These are phyloP conservation scores for Rostratula benghalensis DNA, from an alignment of 2,113 vertebrate genomes.

Conservation along the genomic window DNA sequence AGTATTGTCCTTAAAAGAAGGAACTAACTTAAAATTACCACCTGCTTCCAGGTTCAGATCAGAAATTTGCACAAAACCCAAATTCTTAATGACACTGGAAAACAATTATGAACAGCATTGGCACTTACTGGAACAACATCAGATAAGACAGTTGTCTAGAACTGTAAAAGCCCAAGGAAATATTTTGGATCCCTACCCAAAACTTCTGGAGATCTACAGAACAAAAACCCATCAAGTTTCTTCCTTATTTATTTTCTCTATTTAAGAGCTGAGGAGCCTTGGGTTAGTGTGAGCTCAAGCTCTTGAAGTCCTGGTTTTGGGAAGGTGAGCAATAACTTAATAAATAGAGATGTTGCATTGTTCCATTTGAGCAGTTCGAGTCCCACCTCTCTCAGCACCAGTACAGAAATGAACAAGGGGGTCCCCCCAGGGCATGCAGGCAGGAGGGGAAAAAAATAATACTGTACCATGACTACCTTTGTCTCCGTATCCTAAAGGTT, in stretches of 20 bases:
- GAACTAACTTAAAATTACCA: conserved; percentile 64
- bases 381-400: conserved; percentile 57
- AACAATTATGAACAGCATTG: conserved; percentile 71
- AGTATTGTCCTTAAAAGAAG: conserved; percentile 63
- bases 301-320: conserved; percentile 21
- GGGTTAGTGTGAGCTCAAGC: conserved; percentile 20
- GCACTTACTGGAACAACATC: conserved; percentile 71
- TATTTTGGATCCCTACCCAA: conserved; percentile 20
- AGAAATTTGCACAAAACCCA: conserved; percentile 67
- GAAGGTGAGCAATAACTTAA: not conserved
- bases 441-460: conserved; percentile 41
- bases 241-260: not conserved
- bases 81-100: conserved; percentile 63
- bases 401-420: conserved; percentile 20
- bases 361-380: conserved; percentile 16
- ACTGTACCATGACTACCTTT: conserved; percentile 49
- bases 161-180: conserved; percentile 60
- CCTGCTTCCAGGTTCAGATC: conserved; percentile 73
- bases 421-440: conserved; percentile 18
- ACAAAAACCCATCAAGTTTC: not conserved
- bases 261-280: not conserved
- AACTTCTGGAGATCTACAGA: conserved; percentile 25
- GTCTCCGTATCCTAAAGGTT: not conserved
- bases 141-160: conserved; percentile 55
- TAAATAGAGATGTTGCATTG: conserved; percentile 41